phyloP scores from a whole-genome alignment of 2,888 invertebrate genomes.

The Clanis bilineata region DNA sequence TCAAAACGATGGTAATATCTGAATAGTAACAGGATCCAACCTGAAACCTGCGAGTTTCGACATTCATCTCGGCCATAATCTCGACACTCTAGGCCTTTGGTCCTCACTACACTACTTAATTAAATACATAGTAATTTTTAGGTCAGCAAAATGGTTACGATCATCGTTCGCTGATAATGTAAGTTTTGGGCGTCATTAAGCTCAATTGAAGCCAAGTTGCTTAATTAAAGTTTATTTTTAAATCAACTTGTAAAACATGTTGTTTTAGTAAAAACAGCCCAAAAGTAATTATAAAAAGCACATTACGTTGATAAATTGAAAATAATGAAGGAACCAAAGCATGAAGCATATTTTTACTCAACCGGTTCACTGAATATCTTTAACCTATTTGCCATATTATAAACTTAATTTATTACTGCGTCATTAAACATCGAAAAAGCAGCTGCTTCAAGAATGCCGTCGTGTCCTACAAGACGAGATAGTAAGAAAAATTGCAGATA shows the following conservation, averaged over 20 bases:
- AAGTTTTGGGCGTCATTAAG: neutral
- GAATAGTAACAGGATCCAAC: too few species aligned
- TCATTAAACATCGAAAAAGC: slow-evolving; percentile 36
- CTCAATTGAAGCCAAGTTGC: neutral
- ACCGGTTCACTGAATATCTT: slow-evolving; percentile 11
- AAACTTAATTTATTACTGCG: slow-evolving; percentile 8
- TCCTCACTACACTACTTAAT: too few species aligned
- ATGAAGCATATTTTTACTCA: neutral
- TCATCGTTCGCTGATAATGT: neutral
- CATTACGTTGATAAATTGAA: slow-evolving; percentile 3
- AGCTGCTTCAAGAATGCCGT: slow-evolving; percentile 34
- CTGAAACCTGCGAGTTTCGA: too few species aligned
- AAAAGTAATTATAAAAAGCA: slow-evolving; percentile 20
- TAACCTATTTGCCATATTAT: slow-evolving; percentile 8
- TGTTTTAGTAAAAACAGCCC: neutral
- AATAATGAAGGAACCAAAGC: neutral
- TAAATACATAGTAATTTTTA: too few species aligned
- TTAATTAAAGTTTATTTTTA: neutral
- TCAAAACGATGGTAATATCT: too few species aligned
- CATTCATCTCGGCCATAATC: too few species aligned
- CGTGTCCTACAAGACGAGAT: slow-evolving; percentile 21
- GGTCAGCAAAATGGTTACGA: too few species aligned
- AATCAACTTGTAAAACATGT: neutral
- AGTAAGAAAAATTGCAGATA: slow-evolving; percentile 35
- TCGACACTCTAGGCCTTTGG: too few species aligned